Evolutionary conservation across 2,797 vertebrate genomes (phyloP), one percentile per base, ranked within the genome.

Genomic region (Hydrocynus forskahlii): DNA sequence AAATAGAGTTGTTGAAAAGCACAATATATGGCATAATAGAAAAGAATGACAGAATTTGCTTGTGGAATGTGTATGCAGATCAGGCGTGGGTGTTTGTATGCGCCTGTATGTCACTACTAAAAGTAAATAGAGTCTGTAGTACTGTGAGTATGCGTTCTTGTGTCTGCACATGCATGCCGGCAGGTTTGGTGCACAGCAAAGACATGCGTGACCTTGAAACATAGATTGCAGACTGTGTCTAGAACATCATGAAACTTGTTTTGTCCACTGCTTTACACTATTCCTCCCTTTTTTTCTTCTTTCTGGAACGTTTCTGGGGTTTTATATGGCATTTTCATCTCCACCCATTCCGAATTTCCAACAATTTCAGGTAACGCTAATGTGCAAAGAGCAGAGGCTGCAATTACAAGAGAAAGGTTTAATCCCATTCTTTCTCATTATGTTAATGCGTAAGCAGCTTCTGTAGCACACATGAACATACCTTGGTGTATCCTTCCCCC

Each of bases 161-260:
- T 89, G 85, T 88, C 76, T 88, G 83, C 81, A 78, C 79, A 7
- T 62, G 0, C 5, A 52, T 35, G 63, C 66, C 14, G 14, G 19
- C 17, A 43, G 55, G 54, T 40, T 14, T 17, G 57, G 2, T 70
- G 66, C 17, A 72, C 14, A 16, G 43, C 7, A 17, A 43, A 73
- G 29, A 23, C 4, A 3, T 59, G 38, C 9, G 21, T 7, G 72
- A 50, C 72, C 52, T 75, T 62, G 72, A 29, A 59, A 48, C 29
- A 45, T 48, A 48, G 17, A 45, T 40, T 66, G 16, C 70, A 45
- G 9, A 45, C 1, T 25, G 16, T n/a, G 7, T 66, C n/a, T n/a
- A 13, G 9, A 73, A 5, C n/a, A 43, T n/a, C 35, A 43, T 38
- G 7, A 80, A 66, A 50, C 14, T 14, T 4, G n/a, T 59, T 5